Evolutionary conservation across 1,140 invertebrate species (phyloP).

Genomic region (Chironomus striatipennis): DNA sequence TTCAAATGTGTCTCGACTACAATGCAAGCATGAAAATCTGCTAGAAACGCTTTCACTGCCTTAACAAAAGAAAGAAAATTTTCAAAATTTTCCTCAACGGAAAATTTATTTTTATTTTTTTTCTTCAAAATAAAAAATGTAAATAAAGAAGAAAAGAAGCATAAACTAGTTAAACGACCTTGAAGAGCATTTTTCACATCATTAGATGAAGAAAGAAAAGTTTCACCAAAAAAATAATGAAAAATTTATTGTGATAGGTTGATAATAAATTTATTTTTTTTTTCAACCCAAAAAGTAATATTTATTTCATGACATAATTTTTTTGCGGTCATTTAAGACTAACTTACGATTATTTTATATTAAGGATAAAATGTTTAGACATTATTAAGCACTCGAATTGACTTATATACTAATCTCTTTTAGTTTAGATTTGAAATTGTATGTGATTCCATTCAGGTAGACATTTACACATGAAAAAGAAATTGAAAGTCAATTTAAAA

Average conservation of each 20-base stretch:
- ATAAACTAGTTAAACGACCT: constrained; percentile 1
- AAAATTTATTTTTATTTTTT: neutral
- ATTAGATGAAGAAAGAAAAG: neutral
- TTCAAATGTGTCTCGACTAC: neutral
- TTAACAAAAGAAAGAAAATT: neutral
- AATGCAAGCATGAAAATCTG: neutral
- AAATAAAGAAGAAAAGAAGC: neutral
- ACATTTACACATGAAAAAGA: neutral
- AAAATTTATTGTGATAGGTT: constrained; percentile 3
- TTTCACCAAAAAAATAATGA: neutral
- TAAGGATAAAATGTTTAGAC: no score
- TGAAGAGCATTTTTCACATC: neutral
- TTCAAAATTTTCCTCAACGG: neutral
- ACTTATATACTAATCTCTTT: neutral
- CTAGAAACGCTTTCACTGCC: neutral
- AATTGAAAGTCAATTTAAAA: constrained; percentile 13
- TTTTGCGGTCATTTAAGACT: neutral
- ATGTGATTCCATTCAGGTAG: neutral
- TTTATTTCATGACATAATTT: neutral
- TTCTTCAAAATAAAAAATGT: neutral
- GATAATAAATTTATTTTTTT: neutral
- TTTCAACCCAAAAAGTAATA: neutral
- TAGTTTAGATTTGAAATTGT: neutral
- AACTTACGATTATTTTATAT: no score
- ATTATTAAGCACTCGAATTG: no score